These are phyloP conservation scores for Myotis lucifugus DNA, from an alignment of 2,113 vertebrate species.

Conservation along the genomic window DNA sequence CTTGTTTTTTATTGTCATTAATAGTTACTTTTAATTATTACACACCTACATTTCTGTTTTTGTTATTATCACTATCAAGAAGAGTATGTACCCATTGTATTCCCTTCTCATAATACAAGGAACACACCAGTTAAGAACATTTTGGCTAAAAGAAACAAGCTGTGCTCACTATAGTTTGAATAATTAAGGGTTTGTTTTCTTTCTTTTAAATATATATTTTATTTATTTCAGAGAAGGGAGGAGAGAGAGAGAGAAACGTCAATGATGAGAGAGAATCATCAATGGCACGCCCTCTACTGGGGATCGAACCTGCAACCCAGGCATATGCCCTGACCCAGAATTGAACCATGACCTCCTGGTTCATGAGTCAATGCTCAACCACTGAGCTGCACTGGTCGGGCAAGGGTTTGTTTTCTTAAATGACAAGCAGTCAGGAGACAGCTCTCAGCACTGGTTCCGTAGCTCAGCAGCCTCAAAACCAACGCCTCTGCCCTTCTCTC, in stretches of 20 bases:
- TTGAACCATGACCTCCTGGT: too few species aligned
- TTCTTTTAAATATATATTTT: too few species aligned
- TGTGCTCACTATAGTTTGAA: neutral
- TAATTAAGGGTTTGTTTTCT: neutral
- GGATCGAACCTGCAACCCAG: too few species aligned
- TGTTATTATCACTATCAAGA: neutral
- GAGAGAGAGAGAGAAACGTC: too few species aligned
- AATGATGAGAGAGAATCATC: too few species aligned
- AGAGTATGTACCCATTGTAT: neutral
- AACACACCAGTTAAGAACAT: neutral
- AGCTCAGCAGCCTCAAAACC: neutral
- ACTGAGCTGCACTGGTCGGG: too few species aligned
- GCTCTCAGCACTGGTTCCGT: neutral
- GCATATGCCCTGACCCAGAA: too few species aligned
- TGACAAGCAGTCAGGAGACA: neutral
- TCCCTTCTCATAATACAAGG: neutral
- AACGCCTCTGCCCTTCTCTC: neutral
- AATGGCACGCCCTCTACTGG: too few species aligned
- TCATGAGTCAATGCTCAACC: too few species aligned
- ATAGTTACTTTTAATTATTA: neutral
- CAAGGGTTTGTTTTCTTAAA: neutral
- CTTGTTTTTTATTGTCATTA: neutral
- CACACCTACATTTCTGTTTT: neutral
- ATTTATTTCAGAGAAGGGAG: too few species aligned
- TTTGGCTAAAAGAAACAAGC: neutral